Evolutionary conservation across 1,140 invertebrate species (phyloP), one percentile per base, ranked within the genome.

Genomic region (Pseudoatta argentina): DNA sequence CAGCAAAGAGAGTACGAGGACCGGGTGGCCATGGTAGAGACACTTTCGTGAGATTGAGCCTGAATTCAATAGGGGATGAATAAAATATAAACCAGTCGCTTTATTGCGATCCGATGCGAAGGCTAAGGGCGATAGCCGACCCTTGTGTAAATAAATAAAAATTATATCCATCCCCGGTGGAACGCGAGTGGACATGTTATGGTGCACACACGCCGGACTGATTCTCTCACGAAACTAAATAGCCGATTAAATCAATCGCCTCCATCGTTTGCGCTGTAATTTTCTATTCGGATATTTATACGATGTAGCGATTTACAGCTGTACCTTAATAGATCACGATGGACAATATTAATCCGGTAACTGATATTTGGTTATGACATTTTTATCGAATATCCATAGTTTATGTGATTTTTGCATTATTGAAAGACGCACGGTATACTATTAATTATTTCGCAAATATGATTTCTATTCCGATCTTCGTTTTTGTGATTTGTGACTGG

Each of bases 11-110:
- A 86, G 63, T 16, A 85, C 64, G 81, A 86, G 82, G 88, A 85
- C 85, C 63, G 78, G 85, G 77, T 48, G 71, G 61, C 90, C 87
- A 86, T 67, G 89, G 91, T 88, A 92, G 93, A 94, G 94, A 94
- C 93, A 94, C 94, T 94, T 93, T 95, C 91, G 91, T 91, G 92
- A 95, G 94, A 95, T 95, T 95, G 94, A 94, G 94, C 93, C 92
- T 88, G 92, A 95, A 95, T 95, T 95, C 94, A 94, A 95, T 94
- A 94, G 93, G 93, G 93, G 92, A 95, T 95, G 94, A 95, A 95
- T 95, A 95, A 95, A 94, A 95, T 95, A 95, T 95, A 94, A 94
- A 93, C 91, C 92, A 91, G 91, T 57, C 88, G 85, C 90, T 75
- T 69, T 85, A 82, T 87, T 86, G 86, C 86, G 86, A 88, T 90